Evolutionary conservation across 2,797 vertebrate genomes (phyloP).

Genomic region (Lutjanus argentimaculatus): DNA sequence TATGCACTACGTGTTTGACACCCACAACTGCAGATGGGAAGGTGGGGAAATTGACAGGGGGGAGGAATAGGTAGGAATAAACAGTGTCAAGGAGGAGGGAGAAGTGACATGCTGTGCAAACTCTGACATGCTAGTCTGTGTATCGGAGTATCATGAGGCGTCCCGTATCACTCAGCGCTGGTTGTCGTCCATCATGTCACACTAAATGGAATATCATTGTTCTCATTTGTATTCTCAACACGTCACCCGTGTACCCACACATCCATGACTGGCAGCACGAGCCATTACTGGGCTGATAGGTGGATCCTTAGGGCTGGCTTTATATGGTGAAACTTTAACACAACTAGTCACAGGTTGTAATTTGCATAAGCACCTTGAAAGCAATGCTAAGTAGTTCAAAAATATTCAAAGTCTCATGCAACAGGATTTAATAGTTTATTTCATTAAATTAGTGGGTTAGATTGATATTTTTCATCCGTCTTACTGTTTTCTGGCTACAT

Average conservation of each 20-base stretch:
- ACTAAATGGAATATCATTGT: conserved; percentile 44
- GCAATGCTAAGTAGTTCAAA: too few species aligned
- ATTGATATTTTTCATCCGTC: too few species aligned
- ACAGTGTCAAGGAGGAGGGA: conserved; percentile 41
- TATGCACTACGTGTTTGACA: conserved; percentile 32
- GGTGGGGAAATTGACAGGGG: conserved; percentile 42
- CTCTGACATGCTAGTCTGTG: conserved; percentile 25
- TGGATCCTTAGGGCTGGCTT: too few species aligned
- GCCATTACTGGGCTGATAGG: background rate
- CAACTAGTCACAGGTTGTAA: too few species aligned
- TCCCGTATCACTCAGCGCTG: conserved; percentile 14
- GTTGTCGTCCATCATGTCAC: conserved; percentile 30
- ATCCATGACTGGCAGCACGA: conserved; percentile 2
- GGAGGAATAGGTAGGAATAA: conserved; percentile 46
- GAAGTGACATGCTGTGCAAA: conserved; percentile 44
- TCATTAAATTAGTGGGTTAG: too few species aligned
- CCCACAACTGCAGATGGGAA: conserved; percentile 30
- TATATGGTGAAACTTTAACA: too few species aligned
- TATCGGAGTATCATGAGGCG: conserved; percentile 28
- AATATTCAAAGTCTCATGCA: too few species aligned
- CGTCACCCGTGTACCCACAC: conserved; percentile 10
- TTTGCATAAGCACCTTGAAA: too few species aligned
- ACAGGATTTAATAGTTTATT: too few species aligned
- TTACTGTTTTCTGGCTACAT: too few species aligned
- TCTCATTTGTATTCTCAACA: conserved; percentile 30